phyloP scores from a whole-genome alignment of 2,113 vertebrate genomes.

The Hemichromis elongatus region DNA sequence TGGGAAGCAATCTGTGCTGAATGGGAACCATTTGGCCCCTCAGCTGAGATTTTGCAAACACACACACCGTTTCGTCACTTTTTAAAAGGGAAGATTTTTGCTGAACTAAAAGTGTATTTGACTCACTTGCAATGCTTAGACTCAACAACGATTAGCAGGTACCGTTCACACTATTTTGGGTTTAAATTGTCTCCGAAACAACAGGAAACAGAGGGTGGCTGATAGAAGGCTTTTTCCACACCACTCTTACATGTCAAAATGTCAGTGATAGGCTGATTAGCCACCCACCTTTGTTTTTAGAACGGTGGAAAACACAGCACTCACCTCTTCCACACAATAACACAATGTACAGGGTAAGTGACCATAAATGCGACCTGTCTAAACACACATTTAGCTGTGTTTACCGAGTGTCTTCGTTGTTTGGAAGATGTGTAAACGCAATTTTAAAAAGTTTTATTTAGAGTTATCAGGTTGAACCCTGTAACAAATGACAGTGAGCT shows the following conservation, averaged over 20 bases:
- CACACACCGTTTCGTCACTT: conserved; percentile 32
- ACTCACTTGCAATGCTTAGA: conserved; percentile 30
- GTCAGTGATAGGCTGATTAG: conserved; percentile 53
- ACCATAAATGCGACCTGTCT: conserved; percentile 2
- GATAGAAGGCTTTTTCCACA: conserved; percentile 71
- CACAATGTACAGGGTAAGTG: conserved; percentile 1
- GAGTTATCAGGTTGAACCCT: not conserved
- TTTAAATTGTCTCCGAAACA: conserved; percentile 66
- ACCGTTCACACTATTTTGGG: conserved; percentile 72
- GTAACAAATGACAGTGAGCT: not conserved
- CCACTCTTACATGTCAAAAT: conserved; percentile 61
- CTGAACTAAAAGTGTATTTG: conserved; percentile 43
- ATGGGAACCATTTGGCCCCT: conserved; percentile 14
- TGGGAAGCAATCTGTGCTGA: conserved; percentile 35
- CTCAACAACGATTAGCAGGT: conserved; percentile 66
- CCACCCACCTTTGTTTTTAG: conserved; percentile 47
- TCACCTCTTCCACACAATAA: conserved; percentile 21
- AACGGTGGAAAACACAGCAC: conserved; percentile 21
- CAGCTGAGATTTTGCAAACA: conserved; percentile 21
- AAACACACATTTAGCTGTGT: not conserved
- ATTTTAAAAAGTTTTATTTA: not conserved
- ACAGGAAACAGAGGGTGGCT: conserved; percentile 71
- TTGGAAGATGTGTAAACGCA: not conserved
- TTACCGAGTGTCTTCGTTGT: not conserved
- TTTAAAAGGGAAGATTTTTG: conserved; percentile 12